These are phyloP conservation scores for Erythrocebus patas DNA, from an alignment of 2,113 vertebrate species.

Conservation along the genomic window DNA sequence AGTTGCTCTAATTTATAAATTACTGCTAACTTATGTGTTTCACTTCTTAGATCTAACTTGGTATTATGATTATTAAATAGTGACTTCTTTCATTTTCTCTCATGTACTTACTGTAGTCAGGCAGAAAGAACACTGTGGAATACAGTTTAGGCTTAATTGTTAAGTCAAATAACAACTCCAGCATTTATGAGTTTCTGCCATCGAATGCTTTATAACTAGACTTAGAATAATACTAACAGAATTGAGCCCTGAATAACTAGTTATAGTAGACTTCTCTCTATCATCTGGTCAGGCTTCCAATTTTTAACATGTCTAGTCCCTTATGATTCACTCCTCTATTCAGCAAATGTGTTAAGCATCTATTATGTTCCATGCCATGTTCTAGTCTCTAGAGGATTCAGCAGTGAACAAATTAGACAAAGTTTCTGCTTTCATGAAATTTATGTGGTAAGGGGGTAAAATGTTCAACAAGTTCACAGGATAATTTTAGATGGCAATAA, in stretches of 20 bases:
- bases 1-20: background rate
- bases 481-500: background rate
- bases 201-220: background rate
- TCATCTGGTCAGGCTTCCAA: background rate
- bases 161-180: background rate
- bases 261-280: background rate
- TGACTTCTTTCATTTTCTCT: background rate
- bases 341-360: background rate
- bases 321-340: background rate
- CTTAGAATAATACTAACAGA: background rate
- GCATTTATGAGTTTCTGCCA: background rate
- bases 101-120: background rate
- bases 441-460: background rate
- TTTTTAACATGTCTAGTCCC: background rate
- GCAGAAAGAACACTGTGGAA: background rate
- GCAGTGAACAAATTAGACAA: background rate
- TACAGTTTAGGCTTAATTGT: background rate
- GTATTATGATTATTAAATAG: background rate
- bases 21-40: background rate
- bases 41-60: background rate
- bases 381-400: slow-evolving; percentile 1
- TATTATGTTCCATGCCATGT: background rate
- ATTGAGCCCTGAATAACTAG: background rate
- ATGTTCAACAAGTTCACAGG: background rate
- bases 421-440: background rate